Base-by-base conservation (phyloP, 2,797 vertebrate species). In the Pogoniulus pusillus region DNA sequence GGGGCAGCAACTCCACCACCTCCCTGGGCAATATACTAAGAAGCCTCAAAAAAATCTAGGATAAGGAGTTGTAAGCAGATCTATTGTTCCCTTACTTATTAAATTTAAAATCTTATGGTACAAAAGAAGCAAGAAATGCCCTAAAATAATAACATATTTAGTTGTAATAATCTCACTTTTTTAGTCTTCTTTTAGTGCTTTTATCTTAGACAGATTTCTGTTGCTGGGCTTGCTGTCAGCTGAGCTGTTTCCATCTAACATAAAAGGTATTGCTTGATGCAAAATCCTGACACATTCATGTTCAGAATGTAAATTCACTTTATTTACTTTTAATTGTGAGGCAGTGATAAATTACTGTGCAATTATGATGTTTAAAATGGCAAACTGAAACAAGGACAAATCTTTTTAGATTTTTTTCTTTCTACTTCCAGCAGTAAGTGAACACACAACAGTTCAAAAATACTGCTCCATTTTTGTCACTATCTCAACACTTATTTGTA, bases 301-400 rank as follows among this genome's bases (percentile, higher is more conserved):
- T 80, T 91, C 54, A 73, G 71, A 69, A 41, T 87, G 86, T 86
- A 86, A 95, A 92, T 82, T 82, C 75, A 73, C 51, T 84, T 91
- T 55, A 82, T 81, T 81, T 91, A 81, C 45, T 95, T 89, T 76
- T 84, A 94, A 93, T 74, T 86, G 59, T 63, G 65, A 80, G 84
- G 80, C 82, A 88, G 71, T 81, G 87, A 91, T 89, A 78, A 95
- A 94, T 94, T 91, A 73, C 85, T 54, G 13, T 83, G 80, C 59
- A 94, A 94, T 91, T 94, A 95, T 62, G 54, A 60, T 4, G 6
- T 91, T 75, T 69, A 65, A 87, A 91, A 80, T 66, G 35, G 4
- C 65, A 92, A 80, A 37, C n/a, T 78, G 59, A 93, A 86, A 63
- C 32, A 89, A 35, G 78, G 87, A 94, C 85, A 93, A 85, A 66